A percentile compares a stretch with the other conserved stretches of the same genome.
These are phyloP conservation scores for Lophura nycthemera DNA, from an alignment of 2,113 vertebrate species.

Conservation along the genomic window DNA sequence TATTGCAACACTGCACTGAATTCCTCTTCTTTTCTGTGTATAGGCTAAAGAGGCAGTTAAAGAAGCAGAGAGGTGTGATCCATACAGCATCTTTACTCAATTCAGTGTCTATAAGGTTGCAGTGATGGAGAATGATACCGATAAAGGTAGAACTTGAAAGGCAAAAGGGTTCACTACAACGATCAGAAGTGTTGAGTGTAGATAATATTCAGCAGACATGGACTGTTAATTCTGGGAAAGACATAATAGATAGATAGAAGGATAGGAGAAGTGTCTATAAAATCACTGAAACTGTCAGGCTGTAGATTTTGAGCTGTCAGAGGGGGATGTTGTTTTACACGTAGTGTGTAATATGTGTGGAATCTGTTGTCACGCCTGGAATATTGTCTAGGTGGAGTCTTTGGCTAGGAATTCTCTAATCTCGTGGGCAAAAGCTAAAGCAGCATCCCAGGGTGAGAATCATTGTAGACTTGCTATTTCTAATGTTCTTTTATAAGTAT, in stretches of 20 bases:
- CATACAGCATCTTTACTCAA: conserved; percentile 88
- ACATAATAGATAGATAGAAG: not conserved
- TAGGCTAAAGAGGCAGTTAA: conserved; percentile 89
- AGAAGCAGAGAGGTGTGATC: conserved; percentile 86
- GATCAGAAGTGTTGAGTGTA: not conserved
- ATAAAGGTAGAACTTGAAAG: conserved; percentile 78
- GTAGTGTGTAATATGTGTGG: not conserved
- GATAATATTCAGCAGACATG: not conserved
- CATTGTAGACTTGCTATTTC: not conserved
- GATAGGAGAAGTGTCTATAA: not conserved
- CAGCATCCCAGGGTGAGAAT: not conserved
- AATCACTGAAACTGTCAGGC: not conserved
- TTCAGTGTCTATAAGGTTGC: conserved; percentile 90
- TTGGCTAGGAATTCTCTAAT: not conserved
- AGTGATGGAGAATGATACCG: conserved; percentile 79
- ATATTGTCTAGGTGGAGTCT: not conserved
- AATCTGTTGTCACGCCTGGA: not conserved
- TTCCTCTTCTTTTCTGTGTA: conserved; percentile 33
- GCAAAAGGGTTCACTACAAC: not conserved
- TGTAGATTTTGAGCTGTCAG: not conserved
- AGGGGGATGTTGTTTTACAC: not conserved
- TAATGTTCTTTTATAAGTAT: not conserved
- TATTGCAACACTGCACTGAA: not conserved
- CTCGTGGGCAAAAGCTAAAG: not conserved
- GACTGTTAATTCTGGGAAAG: not conserved